Conservation (phyloP, 2,888 invertebrate species). For the Xanthia icteritia region DNA sequence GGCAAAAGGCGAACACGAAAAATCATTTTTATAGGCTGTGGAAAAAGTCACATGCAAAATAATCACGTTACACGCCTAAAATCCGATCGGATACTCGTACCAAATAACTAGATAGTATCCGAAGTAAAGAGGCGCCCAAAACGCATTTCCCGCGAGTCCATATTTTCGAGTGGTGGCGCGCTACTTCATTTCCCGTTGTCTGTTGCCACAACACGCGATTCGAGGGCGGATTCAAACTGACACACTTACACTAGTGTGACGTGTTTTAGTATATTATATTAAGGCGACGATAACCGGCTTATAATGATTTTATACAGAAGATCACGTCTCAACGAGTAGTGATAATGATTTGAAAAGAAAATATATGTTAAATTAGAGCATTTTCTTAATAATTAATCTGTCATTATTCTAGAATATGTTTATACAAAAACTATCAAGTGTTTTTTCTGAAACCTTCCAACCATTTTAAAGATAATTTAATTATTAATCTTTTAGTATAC, state of each 20-base stretch:
- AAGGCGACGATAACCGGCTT: no score
- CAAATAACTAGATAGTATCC: not conserved
- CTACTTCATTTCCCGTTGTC: slow-evolving; percentile 22
- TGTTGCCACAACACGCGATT: not conserved
- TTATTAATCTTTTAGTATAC: no score
- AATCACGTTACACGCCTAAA: not conserved
- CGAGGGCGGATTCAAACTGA: not conserved
- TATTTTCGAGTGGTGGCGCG: not conserved
- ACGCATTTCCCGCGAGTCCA: not conserved
- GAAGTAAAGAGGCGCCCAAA: not conserved
- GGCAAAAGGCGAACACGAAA: not conserved
- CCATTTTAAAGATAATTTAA: no score
- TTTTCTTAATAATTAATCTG: no score
- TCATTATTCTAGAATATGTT: no score
- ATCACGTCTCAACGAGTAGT: no score
- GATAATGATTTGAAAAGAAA: no score
- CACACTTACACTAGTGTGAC: not conserved
- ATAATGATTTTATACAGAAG: no score
- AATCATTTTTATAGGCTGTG: not conserved
- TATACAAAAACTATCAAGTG: no score
- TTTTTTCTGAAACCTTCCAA: no score
- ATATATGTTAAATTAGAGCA: no score
- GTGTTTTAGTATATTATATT: not conserved
- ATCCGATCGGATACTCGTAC: not conserved
- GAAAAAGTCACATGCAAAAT: not conserved